A percentile compares a stretch with the other conserved stretches of the same genome.
Conservation (phyloP, 2,113 vertebrate species). For the Gambusia holbrooki region DNA sequence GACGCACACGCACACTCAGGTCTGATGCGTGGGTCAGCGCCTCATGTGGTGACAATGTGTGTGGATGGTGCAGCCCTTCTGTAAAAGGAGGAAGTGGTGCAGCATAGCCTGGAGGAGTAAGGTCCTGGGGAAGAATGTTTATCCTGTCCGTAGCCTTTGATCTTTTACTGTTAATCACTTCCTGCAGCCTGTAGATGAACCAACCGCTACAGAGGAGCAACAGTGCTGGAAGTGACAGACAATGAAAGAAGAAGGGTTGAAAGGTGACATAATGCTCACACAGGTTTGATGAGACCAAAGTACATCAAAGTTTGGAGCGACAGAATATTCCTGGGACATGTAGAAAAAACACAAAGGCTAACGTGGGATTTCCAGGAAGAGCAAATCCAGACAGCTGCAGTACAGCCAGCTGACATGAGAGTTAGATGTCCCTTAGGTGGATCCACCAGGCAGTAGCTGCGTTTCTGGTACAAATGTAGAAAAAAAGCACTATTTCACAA, state of each 20-base stretch:
- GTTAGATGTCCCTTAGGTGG: slow-evolving; percentile 48
- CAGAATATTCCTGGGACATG: slow-evolving; percentile 39
- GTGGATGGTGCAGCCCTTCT: slow-evolving; percentile 77
- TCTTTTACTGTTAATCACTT: slow-evolving; percentile 86
- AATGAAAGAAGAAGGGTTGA: slow-evolving; percentile 27
- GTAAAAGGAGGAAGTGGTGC: slow-evolving; percentile 81
- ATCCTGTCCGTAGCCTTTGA: slow-evolving; percentile 84
- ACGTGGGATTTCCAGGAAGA: slow-evolving; percentile 61
- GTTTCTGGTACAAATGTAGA: too few species aligned
- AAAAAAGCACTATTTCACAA: too few species aligned
- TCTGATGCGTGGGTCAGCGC: slow-evolving; percentile 57
- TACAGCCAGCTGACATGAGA: slow-evolving; percentile 41
- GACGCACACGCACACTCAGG: neutral
- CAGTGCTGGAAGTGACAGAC: slow-evolving; percentile 32
- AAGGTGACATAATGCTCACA: neutral
- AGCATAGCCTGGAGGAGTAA: slow-evolving; percentile 78
- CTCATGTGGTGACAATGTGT: slow-evolving; percentile 87
- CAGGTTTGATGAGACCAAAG: slow-evolving; percentile 14
- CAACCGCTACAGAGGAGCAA: slow-evolving; percentile 19
- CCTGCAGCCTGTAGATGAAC: slow-evolving; percentile 85
- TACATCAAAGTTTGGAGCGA: slow-evolving; percentile 10
- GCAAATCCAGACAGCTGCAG: slow-evolving; percentile 37
- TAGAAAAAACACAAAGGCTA: slow-evolving; percentile 15
- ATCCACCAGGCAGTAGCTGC: slow-evolving; percentile 17
- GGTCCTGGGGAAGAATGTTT: slow-evolving; percentile 83